Percentiles rank a stretch among this genome's conserved stretches.
Conservation (phyloP, 2,797 vertebrate species). For the Gadopsis bispinosus region DNA sequence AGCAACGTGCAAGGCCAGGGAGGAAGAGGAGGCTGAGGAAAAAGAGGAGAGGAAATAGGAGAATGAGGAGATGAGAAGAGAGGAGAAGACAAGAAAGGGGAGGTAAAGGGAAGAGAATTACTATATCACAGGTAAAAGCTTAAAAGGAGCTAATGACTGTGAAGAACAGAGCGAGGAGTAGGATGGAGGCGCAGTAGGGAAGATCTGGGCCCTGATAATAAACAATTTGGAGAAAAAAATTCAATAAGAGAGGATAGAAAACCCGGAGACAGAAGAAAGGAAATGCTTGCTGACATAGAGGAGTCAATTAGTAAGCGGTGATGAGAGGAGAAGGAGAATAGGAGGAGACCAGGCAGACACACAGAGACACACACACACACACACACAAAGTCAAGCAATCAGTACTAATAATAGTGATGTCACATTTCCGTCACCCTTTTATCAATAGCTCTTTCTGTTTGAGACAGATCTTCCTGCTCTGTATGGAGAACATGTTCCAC, state of each 20-base stretch:
- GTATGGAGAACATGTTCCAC: conserved; percentile 53
- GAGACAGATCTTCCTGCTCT: conserved; percentile 43
- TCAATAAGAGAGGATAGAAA: conserved; percentile 8
- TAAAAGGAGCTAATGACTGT: conserved; percentile 33
- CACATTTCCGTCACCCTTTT: conserved; percentile 24
- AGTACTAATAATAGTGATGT: conserved; percentile 43
- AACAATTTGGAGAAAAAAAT: conserved; percentile 37
- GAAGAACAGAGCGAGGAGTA: conserved; percentile 37
- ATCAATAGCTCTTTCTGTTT: conserved; percentile 22
- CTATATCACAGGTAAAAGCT: conserved; percentile 12
- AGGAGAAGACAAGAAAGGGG: neutral
- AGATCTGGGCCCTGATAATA: conserved; percentile 32
- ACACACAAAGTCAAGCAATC: conserved; percentile 20
- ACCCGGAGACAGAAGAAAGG: conserved; percentile 9
- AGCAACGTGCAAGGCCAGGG: conserved; percentile 39
- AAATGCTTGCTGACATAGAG: conserved; percentile 41
- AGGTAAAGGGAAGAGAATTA: conserved; percentile 30
- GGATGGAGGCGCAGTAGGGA: conserved; percentile 6
- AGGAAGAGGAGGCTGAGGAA: conserved; percentile 23
- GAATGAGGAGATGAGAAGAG: conserved; percentile 24
- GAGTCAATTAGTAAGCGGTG: conserved; percentile 49
- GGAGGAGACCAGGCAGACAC: conserved; percentile 25
- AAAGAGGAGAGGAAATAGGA: conserved; percentile 10
- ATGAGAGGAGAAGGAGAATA: conserved; percentile 37
- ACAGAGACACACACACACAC: conserved; percentile 5